phyloP scores from a whole-genome alignment of 2,797 vertebrate genomes.

The Chelmon rostratus region DNA sequence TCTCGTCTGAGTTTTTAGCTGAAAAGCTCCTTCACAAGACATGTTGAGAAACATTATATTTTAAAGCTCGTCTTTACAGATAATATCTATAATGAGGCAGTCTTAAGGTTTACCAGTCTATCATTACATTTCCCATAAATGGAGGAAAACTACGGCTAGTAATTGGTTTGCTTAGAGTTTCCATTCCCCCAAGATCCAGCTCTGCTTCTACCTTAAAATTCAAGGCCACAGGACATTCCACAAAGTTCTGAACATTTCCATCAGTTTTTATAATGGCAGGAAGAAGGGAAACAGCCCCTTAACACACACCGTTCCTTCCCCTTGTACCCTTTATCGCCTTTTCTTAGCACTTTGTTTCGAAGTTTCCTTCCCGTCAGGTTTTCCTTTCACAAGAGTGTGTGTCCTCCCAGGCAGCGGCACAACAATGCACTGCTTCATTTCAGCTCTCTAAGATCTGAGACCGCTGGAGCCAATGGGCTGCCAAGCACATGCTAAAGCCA shows the following conservation, averaged over 20 bases:
- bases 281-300: constrained; percentile 58
- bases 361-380: constrained; percentile 76
- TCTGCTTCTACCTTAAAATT: constrained; percentile 55
- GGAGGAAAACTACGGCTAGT: constrained; percentile 44
- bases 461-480: constrained; percentile 70
- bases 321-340: constrained; percentile 62
- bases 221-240: constrained; percentile 70
- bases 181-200: constrained; percentile 53
- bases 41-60: constrained; percentile 34
- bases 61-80: constrained; percentile 57
- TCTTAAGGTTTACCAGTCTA: constrained; percentile 60
- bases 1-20: constrained; percentile 27
- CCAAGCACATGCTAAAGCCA: constrained; percentile 78
- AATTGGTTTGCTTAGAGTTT: constrained; percentile 64
- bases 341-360: constrained; percentile 78
- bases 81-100: constrained; percentile 49
- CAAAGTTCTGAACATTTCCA: constrained; percentile 63
- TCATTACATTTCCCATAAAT: constrained; percentile 70
- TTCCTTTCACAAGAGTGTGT: constrained; percentile 65
- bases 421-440: constrained; percentile 78
- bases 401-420: constrained; percentile 66
- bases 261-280: constrained; percentile 61
- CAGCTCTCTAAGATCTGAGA: constrained; percentile 68
- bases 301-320: constrained; percentile 48
- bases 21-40: constrained; percentile 28